These are phyloP conservation scores for Adelosebastes latens DNA, from an alignment of 2,797 vertebrate species.

Conservation along the genomic window DNA sequence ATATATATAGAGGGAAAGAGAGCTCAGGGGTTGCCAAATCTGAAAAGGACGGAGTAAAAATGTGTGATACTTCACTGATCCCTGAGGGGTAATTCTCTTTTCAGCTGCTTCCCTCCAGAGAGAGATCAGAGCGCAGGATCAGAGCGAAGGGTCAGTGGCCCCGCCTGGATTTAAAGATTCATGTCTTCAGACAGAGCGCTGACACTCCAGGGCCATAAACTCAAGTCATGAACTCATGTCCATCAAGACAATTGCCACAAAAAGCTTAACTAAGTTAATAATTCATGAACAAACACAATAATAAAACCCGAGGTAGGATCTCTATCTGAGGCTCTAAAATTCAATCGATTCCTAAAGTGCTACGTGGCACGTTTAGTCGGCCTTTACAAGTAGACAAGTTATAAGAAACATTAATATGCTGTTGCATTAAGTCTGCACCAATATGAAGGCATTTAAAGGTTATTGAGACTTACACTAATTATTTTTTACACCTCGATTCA, in stretches of 20 bases:
- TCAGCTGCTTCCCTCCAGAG: neutral
- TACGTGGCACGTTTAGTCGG: neutral
- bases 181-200: neutral
- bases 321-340: neutral
- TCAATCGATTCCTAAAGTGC: neutral
- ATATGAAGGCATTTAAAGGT: neutral
- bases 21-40: neutral
- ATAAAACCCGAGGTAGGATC: neutral
- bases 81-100: conserved; percentile 12
- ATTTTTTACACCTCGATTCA: neutral
- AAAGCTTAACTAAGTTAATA: conserved; percentile 18
- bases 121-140: conserved; percentile 10
- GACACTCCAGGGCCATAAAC: conserved; percentile 4
- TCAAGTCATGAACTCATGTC: conserved; percentile 1
- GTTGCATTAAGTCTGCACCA: neutral
- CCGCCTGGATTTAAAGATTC: neutral
- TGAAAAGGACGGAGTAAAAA: conserved; percentile 9
- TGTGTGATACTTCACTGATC: conserved; percentile 7
- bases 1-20: neutral
- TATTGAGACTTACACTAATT: neutral
- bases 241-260: neutral
- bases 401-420: neutral
- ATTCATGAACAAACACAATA: conserved; percentile 21
- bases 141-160: neutral
- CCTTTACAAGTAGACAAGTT: neutral